Evolutionary conservation across 2,888 invertebrate species (phyloP), one percentile per base, ranked within the genome.

Genomic region (Plebejus argus): DNA sequence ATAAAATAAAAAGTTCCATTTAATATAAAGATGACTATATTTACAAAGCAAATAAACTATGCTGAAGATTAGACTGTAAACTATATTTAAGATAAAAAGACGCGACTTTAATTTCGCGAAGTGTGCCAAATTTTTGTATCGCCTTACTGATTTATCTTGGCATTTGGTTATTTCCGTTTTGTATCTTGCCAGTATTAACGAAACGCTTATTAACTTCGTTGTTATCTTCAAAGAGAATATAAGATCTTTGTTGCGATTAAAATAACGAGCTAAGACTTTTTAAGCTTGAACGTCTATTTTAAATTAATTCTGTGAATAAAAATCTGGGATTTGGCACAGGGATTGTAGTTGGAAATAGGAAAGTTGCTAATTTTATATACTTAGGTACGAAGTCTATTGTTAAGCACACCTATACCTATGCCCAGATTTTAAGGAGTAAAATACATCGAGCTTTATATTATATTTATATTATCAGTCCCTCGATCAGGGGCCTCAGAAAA

Each of bases 101-200:
- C n/a, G n/a, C 33, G 28, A 66, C 66, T 23, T 61, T 61, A 33
- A 66, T 5, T 28, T 28, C 33, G 1, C 28, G 28, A 15, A 33
- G 66, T 66, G 66, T 66, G 66, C 66, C 66, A 66, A 66, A 66
- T 66, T 28, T 18, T 28, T 33, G 66, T 66, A 66, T 66, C 66
- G 66, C 66, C 66, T 28, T 66, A 66, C 66, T 66, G 66, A 66
- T 61, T 53, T 66, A 33, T 28, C 66, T 33, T 66, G 66, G 66
- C 66, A 28, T 66, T 66, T 66, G 28, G 66, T 33, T 66, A 66
- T 28, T 66, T 66, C 28, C 12, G 66, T 66, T 28, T 66, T 15
- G 15, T 66, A 28, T 66, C 23, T 33, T 66, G 28, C 28, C 66
- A 66, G 28, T 28, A 66, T 28, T 66, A 66, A 28, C 15, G 28